Evolutionary conservation across 2,888 invertebrate species (phyloP), one percentile per base, ranked within the genome.

Genomic region (Patella pellucida): DNA sequence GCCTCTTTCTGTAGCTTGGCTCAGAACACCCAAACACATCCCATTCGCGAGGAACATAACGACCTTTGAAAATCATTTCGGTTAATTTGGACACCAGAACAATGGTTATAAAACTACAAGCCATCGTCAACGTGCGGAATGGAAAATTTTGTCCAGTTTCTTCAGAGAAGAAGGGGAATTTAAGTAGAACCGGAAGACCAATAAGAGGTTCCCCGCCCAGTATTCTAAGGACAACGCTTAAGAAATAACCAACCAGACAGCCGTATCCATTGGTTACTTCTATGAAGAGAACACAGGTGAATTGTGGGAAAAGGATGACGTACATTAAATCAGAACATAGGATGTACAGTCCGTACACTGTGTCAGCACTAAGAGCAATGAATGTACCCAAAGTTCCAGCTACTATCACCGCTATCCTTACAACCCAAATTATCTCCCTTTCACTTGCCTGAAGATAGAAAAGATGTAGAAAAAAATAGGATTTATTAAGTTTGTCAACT

Each of bases 131-230:
- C 3, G 84, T 82, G 51, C 83, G 78, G 75, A 81, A 83, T 1
- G 85, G 85, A 68, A 85, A 85, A 12, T 80, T 51, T 73, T 84
- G 84, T n/a, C 78, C 78, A 9, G 68, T 56, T 12, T 52, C 75
- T 12, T 73, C 76, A 56, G 82, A 79, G 72, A 79, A 83, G 12
- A 74, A 72, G 9, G 85, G 85, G 71, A 76, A 84, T 27, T 79
- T 75, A 11, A 85, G 72, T 7, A 71, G 31, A 1, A 81, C 71
- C 0, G 82, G 82, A 4, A 85, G 56, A 0, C 95, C 94, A 89
- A 98, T 93, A 84, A 97, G 91, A 74, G 95, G 94, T 92, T 98
- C 98, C 0, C 98, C 96, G 0, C 97, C 97, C 0, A 95, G 94
- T 72, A 97, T 91, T 3, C 98, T 93, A 76, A 91, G 81, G 52